phyloP scores from a whole-genome alignment of 2,113 vertebrate species.

The Lophotis ruficrista region DNA sequence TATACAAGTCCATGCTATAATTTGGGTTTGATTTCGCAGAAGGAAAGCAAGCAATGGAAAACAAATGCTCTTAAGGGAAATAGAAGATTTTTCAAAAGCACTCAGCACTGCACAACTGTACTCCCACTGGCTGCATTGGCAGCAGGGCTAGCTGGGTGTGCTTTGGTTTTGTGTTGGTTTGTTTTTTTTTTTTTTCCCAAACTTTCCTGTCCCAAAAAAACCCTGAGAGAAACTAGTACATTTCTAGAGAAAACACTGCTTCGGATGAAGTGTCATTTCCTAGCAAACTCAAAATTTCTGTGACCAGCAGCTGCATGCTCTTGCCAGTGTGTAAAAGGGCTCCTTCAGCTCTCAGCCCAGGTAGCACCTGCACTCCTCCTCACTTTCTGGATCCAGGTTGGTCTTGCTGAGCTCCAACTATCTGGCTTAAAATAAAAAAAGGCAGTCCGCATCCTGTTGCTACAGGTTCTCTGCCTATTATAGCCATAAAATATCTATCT shows the following conservation, averaged over 20 bases:
- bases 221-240: background rate
- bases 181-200: background rate
- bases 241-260: background rate
- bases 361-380: background rate
- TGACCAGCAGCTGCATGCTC: background rate
- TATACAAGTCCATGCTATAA: background rate
- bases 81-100: background rate
- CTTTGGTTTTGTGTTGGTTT: background rate
- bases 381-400: background rate
- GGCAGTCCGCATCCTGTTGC: background rate
- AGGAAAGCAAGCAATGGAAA: background rate
- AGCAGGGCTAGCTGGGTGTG: background rate
- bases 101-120: rapidly evolving
- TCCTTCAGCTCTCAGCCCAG: background rate
- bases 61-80: background rate
- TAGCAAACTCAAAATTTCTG: background rate
- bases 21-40: background rate
- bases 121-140: background rate
- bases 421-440: background rate
- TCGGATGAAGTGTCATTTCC: background rate
- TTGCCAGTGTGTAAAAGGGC: background rate
- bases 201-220: background rate
- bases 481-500: background rate
- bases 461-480: background rate
- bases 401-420: background rate